Evolutionary conservation across 1,140 invertebrate species (phyloP), one percentile per base, ranked within the genome.

Genomic region (Scaptomyza montana): DNA sequence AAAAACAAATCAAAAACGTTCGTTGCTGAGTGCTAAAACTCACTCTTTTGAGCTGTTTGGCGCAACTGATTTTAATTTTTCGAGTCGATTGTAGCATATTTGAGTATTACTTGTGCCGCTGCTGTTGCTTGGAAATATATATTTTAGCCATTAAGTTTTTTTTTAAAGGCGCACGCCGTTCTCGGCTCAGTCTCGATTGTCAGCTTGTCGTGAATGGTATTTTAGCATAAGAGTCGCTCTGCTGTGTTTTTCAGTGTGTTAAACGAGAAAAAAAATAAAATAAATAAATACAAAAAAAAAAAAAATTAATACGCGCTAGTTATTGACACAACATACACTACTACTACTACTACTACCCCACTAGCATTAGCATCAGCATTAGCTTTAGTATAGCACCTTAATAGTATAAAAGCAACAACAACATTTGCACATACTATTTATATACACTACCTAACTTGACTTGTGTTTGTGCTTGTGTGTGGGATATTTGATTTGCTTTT

Each of bases 131-230:
- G 75, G 66, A 82, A 86, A 86, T 33, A 86, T 85, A 85, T 79
- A 86, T 86, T 86, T 78, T 86, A 81, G 82, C 82, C 82, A 84
- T 87, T 86, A 78, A 87, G 84, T 78, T 86, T 84, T 80, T 86
- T 87, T 36, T 36, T 6, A 73, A 87, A 86, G 82, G 82, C 82
- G 82, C 82, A 82, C 82, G 78, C 67, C 82, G 82, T 87, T 82
- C 87, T 87, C 82, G 75, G 82, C 82, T 86, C 82, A 86, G 82
- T 86, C 82, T 87, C 78, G 82, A 86, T 86, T 86, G 82, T 86
- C 82, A 86, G 82, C 82, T 86, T 87, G 82, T 78, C 82, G 82
- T 86, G 82, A 86, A 86, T 87, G 82, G 82, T 86, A 78, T 87
- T 86, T 86, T 86, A 86, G 82, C 82, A 86, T 72, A 80, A 74